Evolutionary conservation across 2,797 vertebrate species (phyloP), one percentile per base, ranked within the genome.

Genomic region (Pelodytes ibericus): DNA sequence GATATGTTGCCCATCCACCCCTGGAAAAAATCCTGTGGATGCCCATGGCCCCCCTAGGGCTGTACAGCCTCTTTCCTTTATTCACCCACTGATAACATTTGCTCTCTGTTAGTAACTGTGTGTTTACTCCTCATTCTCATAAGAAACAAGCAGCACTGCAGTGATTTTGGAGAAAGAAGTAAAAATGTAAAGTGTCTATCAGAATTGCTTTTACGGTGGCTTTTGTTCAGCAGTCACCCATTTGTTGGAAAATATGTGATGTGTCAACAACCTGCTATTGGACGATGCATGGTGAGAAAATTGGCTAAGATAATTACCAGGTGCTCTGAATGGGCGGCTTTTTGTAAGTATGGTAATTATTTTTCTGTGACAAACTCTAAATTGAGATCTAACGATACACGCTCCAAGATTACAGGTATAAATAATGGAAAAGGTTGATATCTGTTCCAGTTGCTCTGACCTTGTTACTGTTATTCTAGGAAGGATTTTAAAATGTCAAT

Each of bases 361-460:
- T 72, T 77, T 61, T 27, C 25, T 25, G 26, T 77, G 29, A 51
- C 53, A 30, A 56, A 75, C 65, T 30, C 63, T 57, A 65, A 65
- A 77, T 58, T 47, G 20, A 71, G 49, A 71, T 77, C 51, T 49
- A 59, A 71, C 51, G 15, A 72, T 67, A 51, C 26, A 61, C 39
- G 67, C 59, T 71, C 49, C 36, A 67, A 60, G 24, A 53, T 15
- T 39, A 27, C 27, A 26, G 18, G 33, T 53, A 72, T 78, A 78
- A 72, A 61, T 67, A 72, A 66, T 72, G 39, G 59, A 72, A 67
- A 44, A 60, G 69, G 41, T 60, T 72, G 56, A 77, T 67, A 18
- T 22, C 60, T 61, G 53, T 29, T 53, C 41, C 41, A 56, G 51
- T 26, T 51, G 29, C n/a, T 27, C 30, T 78, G 75, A 66, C 53